phyloP scores from a whole-genome alignment of 2,888 invertebrate species.

The Harpalus rufipes region DNA sequence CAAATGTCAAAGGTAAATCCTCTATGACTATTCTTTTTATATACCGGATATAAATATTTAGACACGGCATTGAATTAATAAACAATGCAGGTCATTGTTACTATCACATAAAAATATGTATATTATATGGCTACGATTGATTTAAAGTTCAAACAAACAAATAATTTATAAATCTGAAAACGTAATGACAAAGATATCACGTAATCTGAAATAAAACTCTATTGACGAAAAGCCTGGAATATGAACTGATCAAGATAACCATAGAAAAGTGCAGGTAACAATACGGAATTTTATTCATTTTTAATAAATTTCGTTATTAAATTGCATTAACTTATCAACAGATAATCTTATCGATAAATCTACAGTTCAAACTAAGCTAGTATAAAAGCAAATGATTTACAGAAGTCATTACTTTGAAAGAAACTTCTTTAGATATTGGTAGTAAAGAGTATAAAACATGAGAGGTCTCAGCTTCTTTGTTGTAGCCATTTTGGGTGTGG shows the following conservation, averaged over 20 bases:
- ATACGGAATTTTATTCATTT: conserved; percentile 15
- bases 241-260: conserved; percentile 25
- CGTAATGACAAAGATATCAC: neutral
- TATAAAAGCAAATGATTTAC: conserved; percentile 5
- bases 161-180: neutral
- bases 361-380: conserved; percentile 9
- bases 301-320: conserved; percentile 13
- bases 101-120: neutral
- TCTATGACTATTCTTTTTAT: neutral
- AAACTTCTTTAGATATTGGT: conserved; percentile 1
- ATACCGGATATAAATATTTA: neutral
- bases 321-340: conserved; percentile 39
- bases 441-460: conserved; percentile 5
- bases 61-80: neutral
- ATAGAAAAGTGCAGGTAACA: conserved; percentile 31
- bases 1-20: neutral
- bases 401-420: neutral
- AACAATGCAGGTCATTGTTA: neutral
- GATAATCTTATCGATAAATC: conserved; percentile 21
- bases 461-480: neutral
- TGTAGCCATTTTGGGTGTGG: neutral
- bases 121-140: neutral
- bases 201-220: neutral
- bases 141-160: neutral
- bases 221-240: neutral